Conservation (phyloP, 2,113 vertebrate genomes). For the Piaya cayana region DNA sequence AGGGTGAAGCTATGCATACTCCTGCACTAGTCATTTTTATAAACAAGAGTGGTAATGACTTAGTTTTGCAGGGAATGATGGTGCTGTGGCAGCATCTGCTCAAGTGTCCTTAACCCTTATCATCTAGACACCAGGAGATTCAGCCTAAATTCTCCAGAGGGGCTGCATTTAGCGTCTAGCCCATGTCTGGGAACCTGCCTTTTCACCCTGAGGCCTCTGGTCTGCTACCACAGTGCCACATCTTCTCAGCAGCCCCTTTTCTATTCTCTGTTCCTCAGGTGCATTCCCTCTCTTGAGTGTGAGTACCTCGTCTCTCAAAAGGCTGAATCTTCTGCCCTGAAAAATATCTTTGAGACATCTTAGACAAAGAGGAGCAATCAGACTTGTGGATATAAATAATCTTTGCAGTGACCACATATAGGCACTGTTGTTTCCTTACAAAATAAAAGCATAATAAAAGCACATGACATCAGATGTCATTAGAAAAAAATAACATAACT, state of each 20-base stretch:
- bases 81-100: background rate
- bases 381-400: background rate
- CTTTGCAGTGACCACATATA: background rate
- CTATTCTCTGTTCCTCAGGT: background rate
- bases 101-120: background rate
- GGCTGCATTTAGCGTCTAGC: background rate
- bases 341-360: background rate
- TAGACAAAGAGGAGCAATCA: background rate
- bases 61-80: background rate
- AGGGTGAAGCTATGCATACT: background rate
- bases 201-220: background rate
- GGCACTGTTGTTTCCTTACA: background rate
- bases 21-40: background rate
- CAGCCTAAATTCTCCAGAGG: background rate
- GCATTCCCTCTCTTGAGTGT: background rate
- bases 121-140: background rate
- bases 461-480: background rate
- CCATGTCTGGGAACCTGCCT: background rate
- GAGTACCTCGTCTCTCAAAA: background rate
- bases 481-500: background rate
- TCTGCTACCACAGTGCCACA: background rate
- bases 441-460: no score
- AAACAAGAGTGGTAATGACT: background rate
- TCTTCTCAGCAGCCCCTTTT: accelerated
- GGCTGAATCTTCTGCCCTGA: background rate